Evolutionary conservation across 1,140 invertebrate genomes (phyloP).

Genomic region (Brachionus angularis): DNA sequence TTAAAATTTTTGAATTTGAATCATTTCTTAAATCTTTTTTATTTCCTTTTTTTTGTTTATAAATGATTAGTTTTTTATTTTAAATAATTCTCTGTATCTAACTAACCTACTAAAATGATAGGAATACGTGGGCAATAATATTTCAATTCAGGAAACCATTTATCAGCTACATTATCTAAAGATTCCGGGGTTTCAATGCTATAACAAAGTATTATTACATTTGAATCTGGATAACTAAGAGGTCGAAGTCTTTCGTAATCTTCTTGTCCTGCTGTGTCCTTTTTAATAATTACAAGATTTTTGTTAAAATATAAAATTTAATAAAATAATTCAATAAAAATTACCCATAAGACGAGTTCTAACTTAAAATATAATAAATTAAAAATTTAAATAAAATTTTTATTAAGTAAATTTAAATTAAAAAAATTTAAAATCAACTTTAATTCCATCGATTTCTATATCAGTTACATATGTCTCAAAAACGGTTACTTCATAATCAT

Average conservation of each 20-base stretch:
- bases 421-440: not conserved
- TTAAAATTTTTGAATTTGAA: conserved; percentile 92
- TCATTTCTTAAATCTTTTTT: conserved; percentile 81
- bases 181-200: conserved; percentile 54
- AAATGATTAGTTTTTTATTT: conserved; percentile 59
- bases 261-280: conserved; percentile 90
- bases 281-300: too few relatives aligned
- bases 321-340: too few relatives aligned
- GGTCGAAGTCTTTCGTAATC: conserved; percentile 90
- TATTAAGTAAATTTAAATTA: not conserved
- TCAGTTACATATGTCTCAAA: conserved; percentile 69
- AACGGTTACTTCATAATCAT: conserved; percentile 49
- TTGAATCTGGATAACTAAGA: conserved; percentile 93
- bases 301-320: too few relatives aligned
- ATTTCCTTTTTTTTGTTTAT: conserved; percentile 63
- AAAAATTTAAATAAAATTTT: not conserved
- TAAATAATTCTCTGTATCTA: too few relatives aligned
- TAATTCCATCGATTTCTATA: not conserved
- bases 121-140: conserved; percentile 59
- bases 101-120: conserved; percentile 63
- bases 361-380: conserved; percentile 53
- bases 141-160: conserved; percentile 58
- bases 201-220: conserved; percentile 61
- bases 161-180: conserved; percentile 56
- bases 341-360: conserved; percentile 78